Evolutionary conservation across 37 sponge, comb jelly and placozoan species (phyloP).

Genomic region (Halichondria panicea): DNA sequence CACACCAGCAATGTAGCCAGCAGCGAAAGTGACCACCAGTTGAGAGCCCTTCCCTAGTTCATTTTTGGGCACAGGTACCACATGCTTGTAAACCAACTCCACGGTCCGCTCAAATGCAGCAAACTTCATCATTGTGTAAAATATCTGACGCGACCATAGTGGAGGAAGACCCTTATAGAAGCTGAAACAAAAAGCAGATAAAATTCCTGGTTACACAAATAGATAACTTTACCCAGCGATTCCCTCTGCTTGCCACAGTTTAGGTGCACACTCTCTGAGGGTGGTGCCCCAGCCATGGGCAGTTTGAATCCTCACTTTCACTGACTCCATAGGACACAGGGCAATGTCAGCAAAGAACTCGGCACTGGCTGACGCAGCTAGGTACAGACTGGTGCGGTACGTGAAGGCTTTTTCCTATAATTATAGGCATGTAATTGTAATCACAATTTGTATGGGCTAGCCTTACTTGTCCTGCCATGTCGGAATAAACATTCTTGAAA

Average conservation of each 20-base stretch:
- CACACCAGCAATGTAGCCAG: conserved; percentile 92
- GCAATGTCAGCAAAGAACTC: conserved; percentile 94
- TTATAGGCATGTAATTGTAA: not conserved
- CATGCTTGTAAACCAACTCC: conserved; percentile 88
- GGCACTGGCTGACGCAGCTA: conserved; percentile 91
- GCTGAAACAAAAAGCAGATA: conserved; percentile 3
- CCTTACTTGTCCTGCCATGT: conserved; percentile 66
- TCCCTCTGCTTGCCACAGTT: conserved; percentile 71
- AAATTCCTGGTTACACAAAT: not conserved
- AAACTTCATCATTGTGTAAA: conserved; percentile 97
- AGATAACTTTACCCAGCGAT: conserved; percentile 52
- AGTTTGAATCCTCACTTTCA: conserved; percentile 90
- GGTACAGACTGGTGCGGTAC: conserved; percentile 81
- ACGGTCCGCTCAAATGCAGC: conserved; percentile 87
- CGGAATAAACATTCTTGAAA: conserved; percentile 81
- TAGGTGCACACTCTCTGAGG: conserved; percentile 77
- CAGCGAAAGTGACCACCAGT: conserved; percentile 86
- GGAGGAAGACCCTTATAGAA: conserved; percentile 89
- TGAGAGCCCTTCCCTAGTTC: conserved; percentile 73
- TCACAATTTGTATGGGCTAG: not conserved
- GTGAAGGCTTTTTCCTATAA: conserved; percentile 74
- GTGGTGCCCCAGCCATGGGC: conserved; percentile 82
- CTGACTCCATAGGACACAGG: conserved; percentile 88
- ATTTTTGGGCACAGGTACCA: conserved; percentile 69
- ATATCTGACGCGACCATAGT: conserved; percentile 88